Conservation (phyloP, 2,797 vertebrate genomes). For the Nannoperca australis region DNA sequence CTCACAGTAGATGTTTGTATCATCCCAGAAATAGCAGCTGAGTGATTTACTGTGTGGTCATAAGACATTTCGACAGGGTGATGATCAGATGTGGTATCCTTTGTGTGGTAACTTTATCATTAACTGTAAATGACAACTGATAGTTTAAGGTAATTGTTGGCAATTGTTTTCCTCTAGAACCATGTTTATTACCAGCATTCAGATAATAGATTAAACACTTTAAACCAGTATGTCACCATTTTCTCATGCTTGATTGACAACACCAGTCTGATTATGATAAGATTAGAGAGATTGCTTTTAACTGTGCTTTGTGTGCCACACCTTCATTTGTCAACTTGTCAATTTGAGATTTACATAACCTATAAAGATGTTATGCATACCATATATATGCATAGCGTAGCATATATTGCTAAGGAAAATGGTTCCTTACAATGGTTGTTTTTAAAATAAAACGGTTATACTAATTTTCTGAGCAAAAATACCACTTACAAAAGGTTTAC, state of each 20-base stretch:
- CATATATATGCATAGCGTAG: no score
- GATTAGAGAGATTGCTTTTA: background rate
- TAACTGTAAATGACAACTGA: background rate
- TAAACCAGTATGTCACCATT: constrained; percentile 5
- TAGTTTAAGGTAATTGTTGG: background rate
- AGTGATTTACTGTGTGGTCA: background rate
- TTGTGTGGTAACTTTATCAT: background rate
- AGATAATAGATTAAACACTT: constrained; percentile 6
- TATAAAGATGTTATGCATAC: background rate
- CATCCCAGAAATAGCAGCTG: background rate
- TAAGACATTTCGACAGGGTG: background rate
- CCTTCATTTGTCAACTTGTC: background rate
- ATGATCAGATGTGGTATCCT: background rate
- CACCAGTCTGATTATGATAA: background rate
- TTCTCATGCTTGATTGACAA: constrained; percentile 20
- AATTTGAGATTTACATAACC: background rate
- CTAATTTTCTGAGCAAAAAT: constrained; percentile 3
- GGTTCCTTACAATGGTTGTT: background rate
- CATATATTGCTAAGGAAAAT: background rate
- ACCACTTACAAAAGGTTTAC: background rate
- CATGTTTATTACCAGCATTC: background rate
- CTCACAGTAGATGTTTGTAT: background rate
- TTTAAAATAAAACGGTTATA: background rate
- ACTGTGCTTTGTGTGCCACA: background rate
- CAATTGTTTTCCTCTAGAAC: background rate